A percentile compares a stretch with the other conserved stretches of the same genome.
phyloP scores from a whole-genome alignment of 2,113 vertebrate species.

The Ammospiza nelsoni region DNA sequence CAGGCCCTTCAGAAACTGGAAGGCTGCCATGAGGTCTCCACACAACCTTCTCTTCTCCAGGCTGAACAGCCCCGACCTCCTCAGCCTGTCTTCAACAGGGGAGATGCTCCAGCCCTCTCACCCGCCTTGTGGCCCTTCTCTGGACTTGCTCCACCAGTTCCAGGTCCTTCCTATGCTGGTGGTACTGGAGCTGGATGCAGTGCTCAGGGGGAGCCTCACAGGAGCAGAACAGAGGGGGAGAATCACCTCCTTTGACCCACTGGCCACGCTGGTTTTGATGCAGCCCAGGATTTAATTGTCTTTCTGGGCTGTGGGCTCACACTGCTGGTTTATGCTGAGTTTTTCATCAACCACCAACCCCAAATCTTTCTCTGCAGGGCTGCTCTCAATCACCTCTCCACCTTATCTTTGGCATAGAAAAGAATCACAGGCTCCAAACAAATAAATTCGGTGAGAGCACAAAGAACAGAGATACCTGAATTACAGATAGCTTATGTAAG shows the following conservation, averaged over 20 bases:
- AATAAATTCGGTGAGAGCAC: neutral
- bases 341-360: neutral
- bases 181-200: neutral
- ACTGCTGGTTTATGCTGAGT: neutral
- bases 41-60: neutral
- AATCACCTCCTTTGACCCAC: neutral
- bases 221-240: neutral
- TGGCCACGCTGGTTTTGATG: accelerated
- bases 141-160: neutral
- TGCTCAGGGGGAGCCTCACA: neutral
- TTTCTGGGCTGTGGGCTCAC: neutral
- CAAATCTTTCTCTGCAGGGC: neutral
- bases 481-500: neutral
- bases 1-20: neutral
- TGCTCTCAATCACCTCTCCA: neutral
- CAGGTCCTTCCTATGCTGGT: accelerated
- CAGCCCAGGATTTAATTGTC: neutral
- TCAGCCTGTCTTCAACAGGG: neutral
- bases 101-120: neutral
- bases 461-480: neutral
- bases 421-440: neutral
- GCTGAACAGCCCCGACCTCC: neutral
- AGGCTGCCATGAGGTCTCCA: neutral
- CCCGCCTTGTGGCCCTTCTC: neutral
- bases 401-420: neutral